These are phyloP conservation scores for Globia sparganii DNA, from an alignment of 2,888 invertebrate genomes.

Conservation along the genomic window DNA sequence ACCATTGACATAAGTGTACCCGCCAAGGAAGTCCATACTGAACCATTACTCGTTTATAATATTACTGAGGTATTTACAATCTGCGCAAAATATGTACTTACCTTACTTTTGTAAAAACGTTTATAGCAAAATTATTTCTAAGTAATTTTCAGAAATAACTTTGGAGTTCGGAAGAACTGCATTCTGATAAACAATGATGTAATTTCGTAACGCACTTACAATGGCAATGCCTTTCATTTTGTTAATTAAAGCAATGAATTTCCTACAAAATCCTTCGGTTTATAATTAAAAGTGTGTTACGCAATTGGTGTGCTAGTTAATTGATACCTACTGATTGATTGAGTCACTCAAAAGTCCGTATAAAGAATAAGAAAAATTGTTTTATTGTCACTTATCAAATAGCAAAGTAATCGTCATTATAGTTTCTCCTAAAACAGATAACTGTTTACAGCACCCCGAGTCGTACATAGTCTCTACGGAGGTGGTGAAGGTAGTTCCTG, in stretches of 20 bases:
- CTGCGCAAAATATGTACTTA: neutral
- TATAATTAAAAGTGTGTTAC: neutral
- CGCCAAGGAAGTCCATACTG: constrained; percentile 79
- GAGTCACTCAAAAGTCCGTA: neutral
- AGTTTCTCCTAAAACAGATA: neutral
- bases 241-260: neutral
- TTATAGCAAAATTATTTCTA: neutral
- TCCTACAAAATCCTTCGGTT: neutral
- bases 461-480: constrained; percentile 82
- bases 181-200: neutral
- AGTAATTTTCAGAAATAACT: neutral
- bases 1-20: constrained; percentile 75
- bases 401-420: neutral
- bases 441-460: constrained; percentile 78
- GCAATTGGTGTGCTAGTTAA: neutral
- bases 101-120: neutral
- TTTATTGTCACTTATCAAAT: neutral
- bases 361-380: neutral
- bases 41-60: constrained; percentile 81
- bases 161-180: neutral
- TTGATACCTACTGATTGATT: neutral
- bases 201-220: neutral
- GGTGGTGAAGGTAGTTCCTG: constrained; percentile 77
- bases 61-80: constrained; percentile 82
- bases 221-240: neutral